A percentile compares a stretch with the other conserved stretches of the same genome.
These are phyloP conservation scores for Chlorodrepanis virens DNA, from an alignment of 2,113 vertebrate species.

Conservation along the genomic window DNA sequence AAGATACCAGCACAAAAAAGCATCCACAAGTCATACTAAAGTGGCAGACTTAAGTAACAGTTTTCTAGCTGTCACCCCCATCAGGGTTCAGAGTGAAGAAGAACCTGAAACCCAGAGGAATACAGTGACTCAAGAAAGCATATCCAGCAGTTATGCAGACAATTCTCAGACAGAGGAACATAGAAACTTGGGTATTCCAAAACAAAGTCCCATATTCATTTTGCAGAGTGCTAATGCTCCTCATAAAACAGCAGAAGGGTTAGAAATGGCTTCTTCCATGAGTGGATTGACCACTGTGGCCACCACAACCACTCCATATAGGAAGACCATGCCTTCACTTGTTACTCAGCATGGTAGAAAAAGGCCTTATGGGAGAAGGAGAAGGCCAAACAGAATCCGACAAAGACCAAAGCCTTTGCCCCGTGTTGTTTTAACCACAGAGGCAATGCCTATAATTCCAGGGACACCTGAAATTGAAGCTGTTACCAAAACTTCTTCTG, in stretches of 20 bases:
- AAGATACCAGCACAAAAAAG: background rate
- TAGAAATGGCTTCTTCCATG: background rate
- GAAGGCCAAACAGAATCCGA: constrained; percentile 73
- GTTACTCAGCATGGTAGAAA: constrained; percentile 61
- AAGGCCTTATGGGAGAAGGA: constrained; percentile 71
- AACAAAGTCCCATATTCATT: background rate
- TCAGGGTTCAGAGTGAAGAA: background rate
- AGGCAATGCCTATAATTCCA: background rate
- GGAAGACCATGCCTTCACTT: background rate
- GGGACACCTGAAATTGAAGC: background rate
- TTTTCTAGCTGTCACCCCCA: background rate
- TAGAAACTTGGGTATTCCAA: background rate
- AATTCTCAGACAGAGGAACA: background rate
- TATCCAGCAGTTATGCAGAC: background rate
- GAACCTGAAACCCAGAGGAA: background rate
- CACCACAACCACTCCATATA: background rate
- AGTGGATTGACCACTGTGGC: background rate
- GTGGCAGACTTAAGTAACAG: background rate
- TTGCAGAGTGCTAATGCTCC: background rate
- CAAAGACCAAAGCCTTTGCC: constrained; percentile 31
- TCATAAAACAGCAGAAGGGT: background rate
- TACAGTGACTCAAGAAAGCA: background rate
- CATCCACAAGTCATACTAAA: background rate
- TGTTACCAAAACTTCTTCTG: background rate
- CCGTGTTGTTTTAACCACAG: background rate